phyloP scores from a whole-genome alignment of 2,888 invertebrate species.

The Xestia sexstrigata region DNA sequence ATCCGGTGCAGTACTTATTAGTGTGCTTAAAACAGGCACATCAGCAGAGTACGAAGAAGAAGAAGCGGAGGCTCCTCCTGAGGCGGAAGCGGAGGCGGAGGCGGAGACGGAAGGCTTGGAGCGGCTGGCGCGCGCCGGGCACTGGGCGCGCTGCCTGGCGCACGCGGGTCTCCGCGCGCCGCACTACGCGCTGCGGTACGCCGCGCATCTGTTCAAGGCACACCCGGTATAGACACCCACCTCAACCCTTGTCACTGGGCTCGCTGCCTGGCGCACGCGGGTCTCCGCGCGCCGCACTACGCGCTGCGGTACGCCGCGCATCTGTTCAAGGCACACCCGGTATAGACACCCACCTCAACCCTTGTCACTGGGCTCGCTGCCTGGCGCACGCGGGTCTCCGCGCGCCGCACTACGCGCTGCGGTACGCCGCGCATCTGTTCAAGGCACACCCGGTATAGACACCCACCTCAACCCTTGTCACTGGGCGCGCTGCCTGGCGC shows the following conservation, averaged over 20 bases:
- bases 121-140: constrained; percentile 84
- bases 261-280: constrained; percentile 86
- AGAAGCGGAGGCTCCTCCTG: constrained; percentile 48
- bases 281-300: constrained; percentile 81
- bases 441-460: constrained; percentile 80
- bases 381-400: constrained; percentile 82
- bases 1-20: background rate
- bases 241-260: constrained; percentile 73
- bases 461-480: constrained; percentile 65
- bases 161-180: constrained; percentile 82
- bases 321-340: constrained; percentile 83
- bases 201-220: constrained; percentile 83
- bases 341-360: constrained; percentile 57
- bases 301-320: constrained; percentile 84
- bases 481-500: constrained; percentile 87
- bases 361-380: constrained; percentile 84
- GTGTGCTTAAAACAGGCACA: constrained; percentile 53
- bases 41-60: constrained; percentile 78
- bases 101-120: constrained; percentile 79
- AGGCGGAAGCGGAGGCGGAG: constrained; percentile 63
- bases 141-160: constrained; percentile 87
- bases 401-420: constrained; percentile 85
- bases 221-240: constrained; percentile 76
- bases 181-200: constrained; percentile 85
- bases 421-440: constrained; percentile 84